phyloP scores from a whole-genome alignment of 2,888 invertebrate species.

The Quadriops clusia region DNA sequence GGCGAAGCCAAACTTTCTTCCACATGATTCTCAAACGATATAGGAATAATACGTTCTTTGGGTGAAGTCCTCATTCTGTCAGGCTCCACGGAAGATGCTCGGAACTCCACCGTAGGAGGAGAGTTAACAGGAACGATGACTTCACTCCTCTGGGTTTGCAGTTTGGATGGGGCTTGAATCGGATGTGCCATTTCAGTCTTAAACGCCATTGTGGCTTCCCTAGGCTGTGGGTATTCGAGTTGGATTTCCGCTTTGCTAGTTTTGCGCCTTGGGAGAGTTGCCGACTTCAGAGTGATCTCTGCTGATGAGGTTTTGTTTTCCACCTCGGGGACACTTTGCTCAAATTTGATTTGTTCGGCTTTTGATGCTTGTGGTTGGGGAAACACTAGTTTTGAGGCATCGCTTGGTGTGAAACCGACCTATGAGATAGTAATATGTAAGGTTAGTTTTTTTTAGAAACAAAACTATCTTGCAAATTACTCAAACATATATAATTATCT shows the following conservation, averaged over 20 bases:
- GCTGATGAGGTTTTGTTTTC: conserved; percentile 48
- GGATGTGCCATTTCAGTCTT: conserved; percentile 51
- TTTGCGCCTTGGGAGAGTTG: conserved; percentile 53
- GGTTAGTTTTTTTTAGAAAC: too few species aligned
- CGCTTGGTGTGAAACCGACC: too few species aligned
- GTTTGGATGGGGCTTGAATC: conserved; percentile 35
- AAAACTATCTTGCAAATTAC: too few species aligned
- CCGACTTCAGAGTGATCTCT: conserved; percentile 54
- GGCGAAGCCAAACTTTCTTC: conserved; percentile 29
- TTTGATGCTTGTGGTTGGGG: too few species aligned
- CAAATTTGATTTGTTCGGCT: conserved; percentile 20
- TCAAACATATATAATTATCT: too few species aligned
- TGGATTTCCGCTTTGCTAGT: conserved; percentile 53
- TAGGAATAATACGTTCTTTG: conserved; percentile 58
- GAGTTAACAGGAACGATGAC: conserved; percentile 42
- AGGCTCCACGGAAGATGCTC: conserved; percentile 47
- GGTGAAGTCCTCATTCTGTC: conserved; percentile 31
- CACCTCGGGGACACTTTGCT: conserved; percentile 20
- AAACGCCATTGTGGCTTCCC: conserved; percentile 40
- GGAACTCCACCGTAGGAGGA: conserved; percentile 15
- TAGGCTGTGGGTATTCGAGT: conserved; percentile 40
- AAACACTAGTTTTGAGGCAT: too few species aligned
- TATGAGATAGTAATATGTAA: too few species aligned
- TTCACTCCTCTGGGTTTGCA: conserved; percentile 42
- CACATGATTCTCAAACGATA: conserved; percentile 39